Conservation (phyloP, 1,140 invertebrate species). For the Ceratoteleas bidentatus region DNA sequence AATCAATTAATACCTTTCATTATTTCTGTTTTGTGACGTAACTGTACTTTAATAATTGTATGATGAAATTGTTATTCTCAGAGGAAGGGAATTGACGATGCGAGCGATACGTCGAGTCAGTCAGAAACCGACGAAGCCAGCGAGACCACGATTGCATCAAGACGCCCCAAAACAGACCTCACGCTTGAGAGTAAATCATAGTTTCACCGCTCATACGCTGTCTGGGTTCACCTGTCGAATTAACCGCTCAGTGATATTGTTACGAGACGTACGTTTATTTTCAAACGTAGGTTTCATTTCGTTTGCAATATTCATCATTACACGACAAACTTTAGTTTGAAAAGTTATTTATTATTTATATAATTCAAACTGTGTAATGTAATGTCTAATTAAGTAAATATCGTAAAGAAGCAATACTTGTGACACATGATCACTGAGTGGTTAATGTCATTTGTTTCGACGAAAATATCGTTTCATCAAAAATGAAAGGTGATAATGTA, state of each 20-base stretch:
- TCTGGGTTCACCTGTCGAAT: neutral
- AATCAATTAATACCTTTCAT: neutral
- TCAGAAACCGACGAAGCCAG: conserved; percentile 79
- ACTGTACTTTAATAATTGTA: conserved; percentile 6
- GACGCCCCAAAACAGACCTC: conserved; percentile 67
- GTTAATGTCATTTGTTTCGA: neutral
- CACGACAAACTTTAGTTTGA: neutral
- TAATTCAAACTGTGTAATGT: neutral
- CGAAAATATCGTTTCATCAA: conserved; percentile 5
- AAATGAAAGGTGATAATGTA: conserved; percentile 8
- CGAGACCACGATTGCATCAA: conserved; percentile 77
- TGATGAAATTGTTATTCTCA: conserved; percentile 34
- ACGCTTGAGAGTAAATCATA: conserved; percentile 72
- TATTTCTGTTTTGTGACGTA: too few species aligned
- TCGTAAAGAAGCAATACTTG: neutral
- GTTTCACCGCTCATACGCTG: neutral
- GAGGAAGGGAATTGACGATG: conserved; percentile 71
- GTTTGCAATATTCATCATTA: neutral
- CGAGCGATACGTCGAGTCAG: conserved; percentile 75
- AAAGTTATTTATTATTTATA: neutral
- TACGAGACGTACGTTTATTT: neutral
- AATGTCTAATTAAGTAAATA: too few species aligned
- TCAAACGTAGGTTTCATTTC: neutral
- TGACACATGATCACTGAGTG: neutral
- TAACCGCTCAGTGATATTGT: neutral